Percentiles rank a stretch among this genome's conserved stretches.
Evolutionary conservation across 1,140 invertebrate genomes (phyloP).

Genomic region (Calliphora vicina): DNA sequence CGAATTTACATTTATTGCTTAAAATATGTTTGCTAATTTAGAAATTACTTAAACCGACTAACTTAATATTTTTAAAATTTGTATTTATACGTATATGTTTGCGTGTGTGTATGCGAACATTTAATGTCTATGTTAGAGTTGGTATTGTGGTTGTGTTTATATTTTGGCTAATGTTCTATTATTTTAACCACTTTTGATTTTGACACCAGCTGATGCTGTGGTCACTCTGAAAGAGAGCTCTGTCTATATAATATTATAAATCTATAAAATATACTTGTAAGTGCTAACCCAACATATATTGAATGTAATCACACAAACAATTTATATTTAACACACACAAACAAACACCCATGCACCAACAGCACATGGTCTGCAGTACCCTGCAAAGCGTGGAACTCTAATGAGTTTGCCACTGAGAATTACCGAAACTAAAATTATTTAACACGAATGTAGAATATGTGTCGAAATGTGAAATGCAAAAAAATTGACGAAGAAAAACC

Average conservation of each 20-base stretch:
- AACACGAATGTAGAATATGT: no score
- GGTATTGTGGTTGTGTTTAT: slow-evolving; percentile 50
- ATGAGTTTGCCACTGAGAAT: no score
- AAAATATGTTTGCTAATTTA: no score
- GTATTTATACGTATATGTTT: no score
- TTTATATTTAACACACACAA: not conserved
- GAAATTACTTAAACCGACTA: no score
- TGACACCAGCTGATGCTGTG: slow-evolving; percentile 61
- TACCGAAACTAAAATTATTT: no score
- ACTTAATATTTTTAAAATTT: no score
- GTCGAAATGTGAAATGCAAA: no score
- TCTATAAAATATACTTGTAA: slow-evolving; percentile 26
- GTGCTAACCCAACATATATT: slow-evolving; percentile 24
- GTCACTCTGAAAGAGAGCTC: slow-evolving; percentile 37
- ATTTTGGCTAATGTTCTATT: slow-evolving; percentile 58
- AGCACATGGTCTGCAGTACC: not conserved
- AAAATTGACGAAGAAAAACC: no score
- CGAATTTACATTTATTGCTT: no score
- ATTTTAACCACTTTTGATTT: slow-evolving; percentile 60
- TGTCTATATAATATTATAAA: not conserved
- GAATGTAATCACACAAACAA: no score
- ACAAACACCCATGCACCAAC: not conserved
- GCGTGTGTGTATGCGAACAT: not conserved
- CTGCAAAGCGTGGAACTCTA: no score
- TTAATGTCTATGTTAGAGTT: slow-evolving; percentile 23